Evolutionary conservation across 2,113 vertebrate genomes (phyloP), one percentile per base, ranked within the genome.

Genomic region (Mixornis gularis): DNA sequence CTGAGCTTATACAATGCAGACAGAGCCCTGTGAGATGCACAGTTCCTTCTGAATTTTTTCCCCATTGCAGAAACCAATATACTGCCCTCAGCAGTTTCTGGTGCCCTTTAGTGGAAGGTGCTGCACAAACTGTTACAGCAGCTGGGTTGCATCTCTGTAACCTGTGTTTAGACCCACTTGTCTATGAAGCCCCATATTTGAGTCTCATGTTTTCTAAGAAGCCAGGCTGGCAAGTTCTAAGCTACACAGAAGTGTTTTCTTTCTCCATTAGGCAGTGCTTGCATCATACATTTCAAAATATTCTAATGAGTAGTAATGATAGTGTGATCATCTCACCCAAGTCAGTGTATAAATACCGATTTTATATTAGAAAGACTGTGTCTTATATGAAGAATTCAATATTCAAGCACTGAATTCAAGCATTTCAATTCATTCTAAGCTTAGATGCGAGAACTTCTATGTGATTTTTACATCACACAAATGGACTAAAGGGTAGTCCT

Each of bases 321-420:
- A 56, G 52, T 4, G 13, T 40, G 53, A 63, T 38, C 9, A 5
- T 10, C 24, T 4, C 2, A 0, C 5, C 5, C 25, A 16, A 56
- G 12, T 4, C 69, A 72, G 71, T 55, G 65, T 12, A 63, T 21
- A 79, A 79, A 76, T n/a, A 24, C 2, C 25, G 10, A 7, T 17
- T 90, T 63, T 52, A 43, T 36, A 36, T 41, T 78, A 65, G 9
- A 65, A 11, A n/a, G 40, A 64, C 25, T 21, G 8, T 40, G 5
- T 69, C 17, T 48, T 29, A 48, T 48, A 34, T 36, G 25, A 78
- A 25, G 4, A 81, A 66, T 51, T 72, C 32, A 71, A 48, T 59
- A 84, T 55, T 40, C 30, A 86, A 43, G 5, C 5, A 60, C 22
- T 72, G 51, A 79, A 72, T 32, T 58, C 26, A 64, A 51, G 51